These are phyloP conservation scores for Leucopsar rothschildi DNA, from an alignment of 2,113 vertebrate species.

Conservation along the genomic window DNA sequence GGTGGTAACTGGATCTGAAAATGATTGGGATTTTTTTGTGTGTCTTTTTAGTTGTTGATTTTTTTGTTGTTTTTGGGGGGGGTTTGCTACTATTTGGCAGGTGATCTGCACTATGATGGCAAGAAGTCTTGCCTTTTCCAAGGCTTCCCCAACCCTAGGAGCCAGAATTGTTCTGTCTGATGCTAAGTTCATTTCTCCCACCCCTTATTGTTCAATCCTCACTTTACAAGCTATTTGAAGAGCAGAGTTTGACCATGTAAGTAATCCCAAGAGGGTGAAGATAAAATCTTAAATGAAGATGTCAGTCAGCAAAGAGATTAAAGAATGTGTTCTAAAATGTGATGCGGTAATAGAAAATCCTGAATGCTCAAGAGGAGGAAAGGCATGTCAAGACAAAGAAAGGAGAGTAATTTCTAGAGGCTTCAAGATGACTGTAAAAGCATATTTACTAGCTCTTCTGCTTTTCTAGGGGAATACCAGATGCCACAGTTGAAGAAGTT, in stretches of 20 bases:
- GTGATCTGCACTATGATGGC: background rate
- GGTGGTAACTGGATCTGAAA: background rate
- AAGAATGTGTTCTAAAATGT: background rate
- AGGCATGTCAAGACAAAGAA: background rate
- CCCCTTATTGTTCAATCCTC: background rate
- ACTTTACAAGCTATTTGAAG: background rate
- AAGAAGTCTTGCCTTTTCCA: background rate
- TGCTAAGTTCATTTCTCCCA: accelerated
- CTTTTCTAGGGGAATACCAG: background rate
- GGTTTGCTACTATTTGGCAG: background rate
- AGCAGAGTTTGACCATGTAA: background rate
- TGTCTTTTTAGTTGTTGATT: background rate
- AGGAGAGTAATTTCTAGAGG: background rate
- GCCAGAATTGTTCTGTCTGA: background rate
- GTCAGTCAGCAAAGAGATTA: background rate
- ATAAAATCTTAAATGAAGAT: background rate
- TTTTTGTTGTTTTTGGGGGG: background rate
- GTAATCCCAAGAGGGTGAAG: background rate
- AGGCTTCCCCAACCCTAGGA: background rate
- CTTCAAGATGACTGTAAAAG: background rate
- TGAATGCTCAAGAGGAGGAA: background rate
- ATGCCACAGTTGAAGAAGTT: background rate
- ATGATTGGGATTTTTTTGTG: accelerated
- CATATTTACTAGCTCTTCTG: background rate
- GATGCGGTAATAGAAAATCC: background rate